These are phyloP conservation scores for Hemiscyllium ocellatum DNA, from an alignment of 2,113 vertebrate genomes.

Conservation along the genomic window DNA sequence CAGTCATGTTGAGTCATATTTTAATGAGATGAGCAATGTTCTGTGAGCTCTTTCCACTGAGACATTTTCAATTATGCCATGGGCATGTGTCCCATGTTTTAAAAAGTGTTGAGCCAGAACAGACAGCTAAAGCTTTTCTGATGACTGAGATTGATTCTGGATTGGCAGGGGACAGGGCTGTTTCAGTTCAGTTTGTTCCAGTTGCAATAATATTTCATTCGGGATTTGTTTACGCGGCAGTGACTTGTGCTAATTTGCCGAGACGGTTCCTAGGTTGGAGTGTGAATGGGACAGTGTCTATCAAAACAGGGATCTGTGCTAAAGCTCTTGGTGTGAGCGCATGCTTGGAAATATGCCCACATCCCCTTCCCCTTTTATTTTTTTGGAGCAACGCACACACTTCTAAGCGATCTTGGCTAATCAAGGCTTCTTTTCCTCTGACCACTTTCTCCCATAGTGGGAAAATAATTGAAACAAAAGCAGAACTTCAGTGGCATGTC, in stretches of 20 bases:
- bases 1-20: neutral
- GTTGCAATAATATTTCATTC: constrained; percentile 34
- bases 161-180: neutral
- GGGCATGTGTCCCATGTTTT: neutral
- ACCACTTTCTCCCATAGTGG: constrained; percentile 42
- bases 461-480: constrained; percentile 48
- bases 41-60: neutral
- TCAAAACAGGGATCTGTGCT: neutral
- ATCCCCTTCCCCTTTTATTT: neutral
- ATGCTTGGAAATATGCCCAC: neutral
- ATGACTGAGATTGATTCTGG: neutral
- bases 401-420: constrained; percentile 22
- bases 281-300: neutral
- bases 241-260: constrained; percentile 27
- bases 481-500: constrained; percentile 41
- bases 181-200: constrained; percentile 16
- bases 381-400: neutral
- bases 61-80: neutral
- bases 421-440: neutral
- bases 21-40: neutral
- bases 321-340: neutral
- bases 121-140: neutral
- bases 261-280: neutral
- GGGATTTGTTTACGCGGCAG: constrained; percentile 30
- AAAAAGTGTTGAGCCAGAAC: neutral